Conservation (phyloP, 2,797 vertebrate species). For the Rachycentron canadum region DNA sequence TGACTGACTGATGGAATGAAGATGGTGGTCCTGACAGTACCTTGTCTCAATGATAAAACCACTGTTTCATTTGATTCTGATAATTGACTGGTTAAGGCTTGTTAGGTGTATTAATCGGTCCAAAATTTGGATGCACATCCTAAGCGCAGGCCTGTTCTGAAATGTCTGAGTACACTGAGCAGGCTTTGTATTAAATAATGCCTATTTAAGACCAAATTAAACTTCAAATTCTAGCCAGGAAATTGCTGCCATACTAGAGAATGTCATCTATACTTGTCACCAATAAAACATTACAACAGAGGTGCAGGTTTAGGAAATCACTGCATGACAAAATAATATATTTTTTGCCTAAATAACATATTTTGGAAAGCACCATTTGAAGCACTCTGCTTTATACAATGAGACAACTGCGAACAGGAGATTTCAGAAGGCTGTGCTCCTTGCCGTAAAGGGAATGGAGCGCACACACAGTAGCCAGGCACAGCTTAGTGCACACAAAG, state of each 20-base stretch:
- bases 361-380: constrained; percentile 24
- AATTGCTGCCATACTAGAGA: constrained; percentile 10
- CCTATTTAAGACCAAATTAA: constrained; percentile 27
- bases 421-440: constrained; percentile 8
- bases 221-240: constrained; percentile 13
- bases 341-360: constrained; percentile 30
- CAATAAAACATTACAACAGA: constrained; percentile 17
- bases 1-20: constrained; percentile 38
- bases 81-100: constrained; percentile 48
- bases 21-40: constrained; percentile 18
- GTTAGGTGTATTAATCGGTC: constrained; percentile 43
- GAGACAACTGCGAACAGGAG: constrained; percentile 23
- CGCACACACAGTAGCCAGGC: constrained; percentile 29
- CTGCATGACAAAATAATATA: constrained; percentile 7
- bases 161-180: constrained; percentile 22
- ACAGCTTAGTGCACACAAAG: constrained; percentile 37
- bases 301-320: constrained; percentile 18
- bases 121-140: constrained; percentile 24
- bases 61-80: constrained; percentile 37
- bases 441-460: constrained; percentile 10
- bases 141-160: constrained; percentile 13
- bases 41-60: constrained; percentile 22
- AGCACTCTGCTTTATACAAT: constrained; percentile 31
- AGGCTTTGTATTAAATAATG: neutral
- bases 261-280: constrained; percentile 32